A percentile compares a stretch with the other conserved stretches of the same genome.
phyloP scores from a whole-genome alignment of 2,797 vertebrate species.

The Mareca strepera region DNA sequence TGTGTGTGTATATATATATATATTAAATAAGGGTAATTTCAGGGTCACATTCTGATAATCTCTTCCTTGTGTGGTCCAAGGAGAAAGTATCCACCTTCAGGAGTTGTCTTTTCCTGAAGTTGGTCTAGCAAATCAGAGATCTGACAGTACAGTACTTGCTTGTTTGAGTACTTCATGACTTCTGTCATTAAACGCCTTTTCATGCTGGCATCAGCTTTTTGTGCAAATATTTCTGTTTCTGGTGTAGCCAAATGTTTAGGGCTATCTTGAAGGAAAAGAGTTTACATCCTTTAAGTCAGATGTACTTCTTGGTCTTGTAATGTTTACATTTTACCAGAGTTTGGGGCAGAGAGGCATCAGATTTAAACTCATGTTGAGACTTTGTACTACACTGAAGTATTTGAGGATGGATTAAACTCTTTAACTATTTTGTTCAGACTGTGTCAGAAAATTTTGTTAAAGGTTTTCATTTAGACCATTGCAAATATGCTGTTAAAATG shows the following conservation, averaged over 20 bases:
- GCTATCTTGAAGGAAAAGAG: background rate
- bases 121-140: background rate
- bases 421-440: background rate
- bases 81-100: background rate
- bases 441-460: background rate
- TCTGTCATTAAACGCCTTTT: background rate
- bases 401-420: background rate
- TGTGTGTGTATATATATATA: background rate
- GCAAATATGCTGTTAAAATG: background rate
- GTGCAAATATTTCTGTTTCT: background rate
- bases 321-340: background rate
- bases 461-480: background rate
- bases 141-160: background rate
- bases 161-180: background rate
- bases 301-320: background rate
- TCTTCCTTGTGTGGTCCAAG: background rate
- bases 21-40: background rate
- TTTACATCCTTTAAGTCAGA: background rate
- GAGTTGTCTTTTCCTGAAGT: background rate
- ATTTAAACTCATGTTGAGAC: background rate
- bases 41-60: background rate
- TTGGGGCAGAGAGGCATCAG: background rate
- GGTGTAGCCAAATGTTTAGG: background rate
- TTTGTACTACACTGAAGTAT: background rate
- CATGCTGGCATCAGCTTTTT: background rate